Conservation (phyloP, 2,113 vertebrate genomes). For the Nestor notabilis region DNA sequence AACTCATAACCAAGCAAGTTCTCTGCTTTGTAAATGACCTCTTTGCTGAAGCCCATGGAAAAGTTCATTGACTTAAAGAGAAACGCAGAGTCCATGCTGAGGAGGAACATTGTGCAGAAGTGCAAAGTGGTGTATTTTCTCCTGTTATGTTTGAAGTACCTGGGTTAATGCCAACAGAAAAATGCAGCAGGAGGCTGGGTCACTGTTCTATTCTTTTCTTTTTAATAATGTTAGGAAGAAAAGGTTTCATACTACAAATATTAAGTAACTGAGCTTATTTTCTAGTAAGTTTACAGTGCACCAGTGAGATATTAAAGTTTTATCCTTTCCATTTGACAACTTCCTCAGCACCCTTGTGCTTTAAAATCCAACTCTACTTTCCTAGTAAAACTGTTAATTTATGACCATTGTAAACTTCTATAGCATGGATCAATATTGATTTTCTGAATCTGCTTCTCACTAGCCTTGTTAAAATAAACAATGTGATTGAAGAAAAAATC, state of each 20-base stretch:
- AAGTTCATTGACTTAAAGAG: neutral
- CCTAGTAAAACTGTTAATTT: slow-evolving; percentile 10
- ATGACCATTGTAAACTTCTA: neutral
- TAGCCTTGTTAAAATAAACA: neutral
- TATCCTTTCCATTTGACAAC: neutral
- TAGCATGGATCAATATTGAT: neutral
- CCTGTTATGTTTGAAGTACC: neutral
- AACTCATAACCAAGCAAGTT: neutral
- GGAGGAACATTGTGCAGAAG: neutral
- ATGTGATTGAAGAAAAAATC: neutral
- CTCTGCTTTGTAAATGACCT: neutral
- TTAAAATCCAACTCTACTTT: neutral
- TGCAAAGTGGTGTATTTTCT: neutral
- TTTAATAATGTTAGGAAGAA: neutral
- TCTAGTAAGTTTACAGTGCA: neutral
- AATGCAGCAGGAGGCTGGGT: neutral
- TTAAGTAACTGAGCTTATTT: neutral
- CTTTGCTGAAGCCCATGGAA: neutral
- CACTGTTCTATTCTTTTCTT: neutral
- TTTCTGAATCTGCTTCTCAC: neutral
- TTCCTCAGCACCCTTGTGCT: neutral
- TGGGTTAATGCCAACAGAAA: neutral
- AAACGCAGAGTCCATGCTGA: neutral
- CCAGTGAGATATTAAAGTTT: neutral
- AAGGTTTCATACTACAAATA: neutral